Evolutionary conservation across 2,797 vertebrate genomes (phyloP), one percentile per base, ranked within the genome.

Genomic region (Hephaestus fuliginosus): DNA sequence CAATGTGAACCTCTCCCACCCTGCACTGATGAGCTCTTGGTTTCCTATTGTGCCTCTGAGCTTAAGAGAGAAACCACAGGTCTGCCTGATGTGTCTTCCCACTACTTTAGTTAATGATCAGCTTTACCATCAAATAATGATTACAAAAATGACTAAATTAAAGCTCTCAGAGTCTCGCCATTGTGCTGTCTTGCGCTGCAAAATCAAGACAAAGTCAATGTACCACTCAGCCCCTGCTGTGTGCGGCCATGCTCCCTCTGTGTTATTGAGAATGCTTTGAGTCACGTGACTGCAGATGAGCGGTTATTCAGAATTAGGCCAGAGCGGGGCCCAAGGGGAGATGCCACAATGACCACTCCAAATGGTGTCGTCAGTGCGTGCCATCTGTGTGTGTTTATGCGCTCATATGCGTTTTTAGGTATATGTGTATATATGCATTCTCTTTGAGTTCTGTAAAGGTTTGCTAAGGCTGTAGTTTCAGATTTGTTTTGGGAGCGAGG

Each of bases 301-400:
- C 80, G 53, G 80, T 90, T 90, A 79, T 84, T 85, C 86, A 82
- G 81, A 94, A 92, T 87, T 82, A 93, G 93, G 93, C 83, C 92
- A 93, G 78, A 87, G 80, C 77, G 85, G 60, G 70, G 84, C 92
- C 90, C 55, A 67, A 85, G 86, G 91, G 88, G 63, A 81, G 81
- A 78, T 36, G 46, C 85, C 73, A 86, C 89, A 85, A 76, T 91
- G 89, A 88, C 89, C 86, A 84, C 84, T 87, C 77, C 88, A 91
- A 92, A 92, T 90, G 86, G 85, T 86, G 85, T 91, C 87, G 83
- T 86, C 76, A 71, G 58, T 88, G 71, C 86, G 80, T 81, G 57
- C 91, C 89, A 85, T 94, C 87, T 93, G 88, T 74, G 80, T 83
- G 56, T 83, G 18, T 78, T 36, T 78, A 25, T 76, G 51, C 80